Percentiles rank a stretch among this genome's conserved stretches.
These are phyloP conservation scores for Anthopleura sola DNA, from an alignment of 64 coral and sea anemone genomes.

Conservation along the genomic window DNA sequence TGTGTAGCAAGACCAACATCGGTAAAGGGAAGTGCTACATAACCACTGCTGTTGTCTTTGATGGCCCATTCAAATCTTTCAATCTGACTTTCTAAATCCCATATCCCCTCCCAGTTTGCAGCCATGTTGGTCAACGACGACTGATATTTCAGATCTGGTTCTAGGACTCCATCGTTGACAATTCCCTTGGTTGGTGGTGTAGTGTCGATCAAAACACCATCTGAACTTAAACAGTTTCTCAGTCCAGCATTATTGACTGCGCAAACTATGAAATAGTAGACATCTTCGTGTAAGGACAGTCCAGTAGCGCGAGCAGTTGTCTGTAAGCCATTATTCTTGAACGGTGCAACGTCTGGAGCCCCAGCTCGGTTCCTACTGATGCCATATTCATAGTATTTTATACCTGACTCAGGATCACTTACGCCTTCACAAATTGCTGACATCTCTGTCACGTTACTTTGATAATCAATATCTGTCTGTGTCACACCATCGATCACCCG, in stretches of 20 bases:
- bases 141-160: conserved; percentile 89
- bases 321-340: conserved; percentile 37
- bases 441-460: conserved; percentile 57
- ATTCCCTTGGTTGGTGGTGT: conserved; percentile 72
- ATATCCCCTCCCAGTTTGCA: conserved; percentile 96
- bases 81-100: conserved; percentile 80
- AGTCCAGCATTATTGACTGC: conserved; percentile 83
- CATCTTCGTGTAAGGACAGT: conserved; percentile 64
- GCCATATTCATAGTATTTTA: conserved; percentile 67
- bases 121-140: conserved; percentile 56
- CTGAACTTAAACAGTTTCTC: conserved; percentile 66
- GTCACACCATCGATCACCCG: conserved; percentile 66
- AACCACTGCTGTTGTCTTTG: conserved; percentile 44
- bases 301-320: conserved; percentile 34
- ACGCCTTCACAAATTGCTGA: conserved; percentile 69
- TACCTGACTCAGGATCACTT: conserved; percentile 66
- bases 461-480: conserved; percentile 80
- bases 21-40: conserved; percentile 41
- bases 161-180: conserved; percentile 86
- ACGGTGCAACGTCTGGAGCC: conserved; percentile 49
- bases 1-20: conserved; percentile 82
- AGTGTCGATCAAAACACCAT: conserved; percentile 82
- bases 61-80: conserved; percentile 87
- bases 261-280: conserved; percentile 88
- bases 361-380: conserved; percentile 68